These are phyloP conservation scores for Melangyna quadrimaculata DNA, from an alignment of 2,888 invertebrate genomes.

Conservation along the genomic window DNA sequence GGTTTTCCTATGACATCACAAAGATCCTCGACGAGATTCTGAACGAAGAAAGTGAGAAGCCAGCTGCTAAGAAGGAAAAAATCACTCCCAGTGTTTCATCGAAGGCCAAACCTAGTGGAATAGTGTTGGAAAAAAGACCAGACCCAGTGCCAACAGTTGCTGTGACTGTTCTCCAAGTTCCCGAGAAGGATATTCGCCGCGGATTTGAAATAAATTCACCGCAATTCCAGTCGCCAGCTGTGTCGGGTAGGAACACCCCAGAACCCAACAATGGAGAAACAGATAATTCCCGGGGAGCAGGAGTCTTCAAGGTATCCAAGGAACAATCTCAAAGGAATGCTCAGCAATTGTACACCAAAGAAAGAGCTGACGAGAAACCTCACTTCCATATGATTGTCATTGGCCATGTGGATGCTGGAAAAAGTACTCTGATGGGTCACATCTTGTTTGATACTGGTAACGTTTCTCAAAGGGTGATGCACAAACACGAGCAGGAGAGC, in stretches of 20 bases:
- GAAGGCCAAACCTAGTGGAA: conserved; percentile 76
- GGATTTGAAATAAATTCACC: conserved; percentile 82
- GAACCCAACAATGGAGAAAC: conserved; percentile 76
- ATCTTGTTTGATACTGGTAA: conserved; percentile 92
- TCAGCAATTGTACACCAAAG: conserved; percentile 85
- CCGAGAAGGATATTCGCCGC: conserved; percentile 75
- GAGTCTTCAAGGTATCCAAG: conserved; percentile 77
- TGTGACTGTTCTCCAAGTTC: conserved; percentile 73
- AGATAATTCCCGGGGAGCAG: conserved; percentile 26
- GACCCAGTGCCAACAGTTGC: conserved; percentile 46
- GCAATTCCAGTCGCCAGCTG: conserved; percentile 86
- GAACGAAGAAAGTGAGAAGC: conserved; percentile 79
- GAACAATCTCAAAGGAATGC: conserved; percentile 81
- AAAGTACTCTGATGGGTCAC: conserved; percentile 92
- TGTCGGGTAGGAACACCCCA: conserved; percentile 84
- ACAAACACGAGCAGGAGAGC: conserved; percentile 98
- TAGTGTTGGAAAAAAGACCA: conserved; percentile 74
- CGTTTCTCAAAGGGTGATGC: conserved; percentile 93
- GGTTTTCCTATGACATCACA: conserved; percentile 87
- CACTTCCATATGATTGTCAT: conserved; percentile 95
- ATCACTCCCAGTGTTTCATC: conserved; percentile 34
- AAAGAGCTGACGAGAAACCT: conserved; percentile 90
- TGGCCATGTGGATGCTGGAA: conserved; percentile 91
- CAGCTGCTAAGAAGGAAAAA: conserved; percentile 73
- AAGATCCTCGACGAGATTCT: conserved; percentile 89